These are phyloP conservation scores for Thymelicus lineola DNA, from an alignment of 2,888 invertebrate species.

Conservation along the genomic window DNA sequence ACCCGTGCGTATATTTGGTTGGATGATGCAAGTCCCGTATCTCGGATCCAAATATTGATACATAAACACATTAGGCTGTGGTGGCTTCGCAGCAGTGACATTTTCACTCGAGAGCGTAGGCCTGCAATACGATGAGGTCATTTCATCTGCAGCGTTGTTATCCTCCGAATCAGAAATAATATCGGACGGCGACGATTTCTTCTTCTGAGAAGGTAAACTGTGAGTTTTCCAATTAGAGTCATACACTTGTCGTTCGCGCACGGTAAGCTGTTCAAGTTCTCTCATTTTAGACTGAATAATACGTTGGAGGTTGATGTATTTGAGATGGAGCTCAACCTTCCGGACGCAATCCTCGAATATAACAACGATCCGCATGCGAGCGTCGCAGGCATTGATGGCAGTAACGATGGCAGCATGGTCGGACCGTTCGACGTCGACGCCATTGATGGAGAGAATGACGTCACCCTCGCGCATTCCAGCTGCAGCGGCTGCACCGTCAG, in stretches of 20 bases:
- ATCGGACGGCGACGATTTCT: constrained; percentile 86
- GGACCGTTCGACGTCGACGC: constrained; percentile 97
- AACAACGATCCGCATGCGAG: constrained; percentile 97
- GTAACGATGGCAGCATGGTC: constrained; percentile 97
- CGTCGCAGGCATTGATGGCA: constrained; percentile 95
- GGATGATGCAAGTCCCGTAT: constrained; percentile 88
- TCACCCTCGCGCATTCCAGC: constrained; percentile 98
- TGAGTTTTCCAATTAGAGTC: constrained; percentile 96
- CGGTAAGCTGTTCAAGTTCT: constrained; percentile 92
- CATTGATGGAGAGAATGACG: constrained; percentile 98
- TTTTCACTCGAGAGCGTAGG: constrained; percentile 94
- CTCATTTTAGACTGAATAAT: constrained; percentile 93
- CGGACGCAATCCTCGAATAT: constrained; percentile 98
- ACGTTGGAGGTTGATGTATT: constrained; percentile 95
- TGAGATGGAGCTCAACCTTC: constrained; percentile 96
- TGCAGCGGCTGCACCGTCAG: constrained; percentile 95
- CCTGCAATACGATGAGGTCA: constrained; percentile 88
- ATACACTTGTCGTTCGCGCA: constrained; percentile 92
- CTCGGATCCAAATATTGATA: constrained; percentile 90
- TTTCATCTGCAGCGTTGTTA: constrained; percentile 71
- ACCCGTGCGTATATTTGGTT: constrained; percentile 87
- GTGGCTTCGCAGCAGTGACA: constrained; percentile 81
- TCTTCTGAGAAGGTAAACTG: constrained; percentile 93
- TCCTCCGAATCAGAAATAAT: constrained; percentile 75
- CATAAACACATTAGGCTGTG: constrained; percentile 81